Percentiles rank a stretch among this genome's conserved stretches.
Evolutionary conservation across 1,140 invertebrate genomes (phyloP).

Genomic region (Leptinotarsa lineolata): DNA sequence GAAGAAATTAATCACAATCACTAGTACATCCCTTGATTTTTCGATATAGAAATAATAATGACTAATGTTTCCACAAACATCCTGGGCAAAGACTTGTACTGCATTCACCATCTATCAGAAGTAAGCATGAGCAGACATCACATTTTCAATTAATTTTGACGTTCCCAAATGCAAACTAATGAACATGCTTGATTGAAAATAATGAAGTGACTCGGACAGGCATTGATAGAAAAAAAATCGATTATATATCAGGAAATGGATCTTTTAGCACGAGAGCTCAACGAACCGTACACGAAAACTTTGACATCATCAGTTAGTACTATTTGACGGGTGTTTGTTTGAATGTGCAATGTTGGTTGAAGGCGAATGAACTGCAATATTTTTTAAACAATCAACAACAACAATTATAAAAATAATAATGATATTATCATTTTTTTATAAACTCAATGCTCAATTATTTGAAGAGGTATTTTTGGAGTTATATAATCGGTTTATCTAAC

Average conservation of each 20-base stretch:
- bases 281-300: background rate
- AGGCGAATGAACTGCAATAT: background rate
- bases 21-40: no score
- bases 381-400: no score
- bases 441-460: no score
- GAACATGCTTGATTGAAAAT: slow-evolving; percentile 12
- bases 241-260: slow-evolving; percentile 3
- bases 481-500: no score
- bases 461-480: no score
- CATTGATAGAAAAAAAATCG: background rate
- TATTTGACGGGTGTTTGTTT: background rate
- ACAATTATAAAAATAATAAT: no score
- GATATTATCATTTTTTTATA: no score
- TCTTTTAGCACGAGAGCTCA: background rate
- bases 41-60: no score
- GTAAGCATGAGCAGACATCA: slow-evolving; percentile 3
- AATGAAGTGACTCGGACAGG: background rate
- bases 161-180: background rate
- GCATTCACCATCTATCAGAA: background rate
- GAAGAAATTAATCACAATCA: no score
- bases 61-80: no score
- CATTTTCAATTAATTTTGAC: slow-evolving; percentile 13
- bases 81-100: no score
- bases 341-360: background rate
- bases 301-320: background rate